A percentile compares a stretch with the other conserved stretches of the same genome.
Evolutionary conservation across 30 jellyfish, hydroid and myxozoan genomes (phyloP).

Genomic region (Turritopsis dohrnii): DNA sequence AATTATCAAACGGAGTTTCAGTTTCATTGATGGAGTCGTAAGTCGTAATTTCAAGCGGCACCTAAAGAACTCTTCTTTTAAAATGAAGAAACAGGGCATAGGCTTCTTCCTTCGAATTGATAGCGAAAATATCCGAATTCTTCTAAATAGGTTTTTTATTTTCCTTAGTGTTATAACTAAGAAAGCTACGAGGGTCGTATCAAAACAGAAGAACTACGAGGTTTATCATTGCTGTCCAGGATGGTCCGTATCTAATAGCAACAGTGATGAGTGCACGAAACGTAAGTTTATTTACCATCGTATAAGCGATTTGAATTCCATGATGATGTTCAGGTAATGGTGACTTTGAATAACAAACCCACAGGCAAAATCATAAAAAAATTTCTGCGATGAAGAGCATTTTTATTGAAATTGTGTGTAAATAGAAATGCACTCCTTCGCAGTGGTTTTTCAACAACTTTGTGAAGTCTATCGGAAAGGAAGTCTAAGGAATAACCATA

Average conservation of each 20-base stretch:
- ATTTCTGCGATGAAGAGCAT: not conserved
- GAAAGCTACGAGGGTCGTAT: slow-evolving; percentile 36
- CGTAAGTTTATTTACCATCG: slow-evolving; percentile 61
- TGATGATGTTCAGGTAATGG: not conserved
- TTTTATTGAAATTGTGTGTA: no score
- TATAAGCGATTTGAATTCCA: not conserved
- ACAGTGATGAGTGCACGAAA: slow-evolving; percentile 52
- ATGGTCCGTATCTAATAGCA: slow-evolving; percentile 55
- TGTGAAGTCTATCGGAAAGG: no score
- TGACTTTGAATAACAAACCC: not conserved
- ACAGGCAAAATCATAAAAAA: not conserved
- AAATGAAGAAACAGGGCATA: no score
- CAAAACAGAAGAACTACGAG: slow-evolving; percentile 30
- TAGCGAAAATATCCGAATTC: no score
- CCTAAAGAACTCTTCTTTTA: no score
- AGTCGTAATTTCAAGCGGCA: no score
- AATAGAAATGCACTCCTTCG: no score
- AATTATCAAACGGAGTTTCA: no score
- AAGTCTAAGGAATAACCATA: no score
- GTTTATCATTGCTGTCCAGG: slow-evolving; percentile 80
- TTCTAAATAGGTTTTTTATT: not conserved
- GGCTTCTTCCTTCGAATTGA: no score
- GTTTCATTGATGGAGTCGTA: no score
- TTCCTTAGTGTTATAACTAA: slow-evolving; percentile 41
- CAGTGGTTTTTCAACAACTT: no score